These are phyloP conservation scores for Byasa hedistus DNA, from an alignment of 2,888 invertebrate species.

Conservation along the genomic window DNA sequence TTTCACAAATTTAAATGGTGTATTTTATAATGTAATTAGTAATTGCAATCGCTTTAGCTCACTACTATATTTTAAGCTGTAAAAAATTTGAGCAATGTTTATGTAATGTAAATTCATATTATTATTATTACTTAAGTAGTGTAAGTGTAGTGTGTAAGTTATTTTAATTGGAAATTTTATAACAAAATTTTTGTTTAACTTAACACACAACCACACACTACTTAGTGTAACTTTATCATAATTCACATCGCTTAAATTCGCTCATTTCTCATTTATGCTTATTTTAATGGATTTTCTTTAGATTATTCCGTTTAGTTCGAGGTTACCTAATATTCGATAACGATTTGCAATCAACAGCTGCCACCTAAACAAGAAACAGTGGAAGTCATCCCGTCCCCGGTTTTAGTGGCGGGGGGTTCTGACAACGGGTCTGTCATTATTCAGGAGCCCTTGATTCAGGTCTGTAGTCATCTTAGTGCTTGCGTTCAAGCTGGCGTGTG, in stretches of 20 bases:
- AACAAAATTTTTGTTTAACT: too few species aligned
- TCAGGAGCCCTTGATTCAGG: conserved; percentile 68
- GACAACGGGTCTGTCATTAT: conserved; percentile 58
- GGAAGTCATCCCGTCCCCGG: conserved; percentile 53
- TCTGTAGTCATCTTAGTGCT: conserved; percentile 14
- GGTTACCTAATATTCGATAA: conserved; percentile 1
- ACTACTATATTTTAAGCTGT: not conserved
- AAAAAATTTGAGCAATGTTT: not conserved
- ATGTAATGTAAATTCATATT: too few species aligned
- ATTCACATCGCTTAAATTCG: not conserved
- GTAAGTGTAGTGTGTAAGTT: too few species aligned
- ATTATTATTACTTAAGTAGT: too few species aligned
- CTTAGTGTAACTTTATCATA: not conserved
- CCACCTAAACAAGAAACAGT: conserved; percentile 59
- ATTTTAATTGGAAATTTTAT: too few species aligned
- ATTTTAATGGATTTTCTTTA: not conserved
- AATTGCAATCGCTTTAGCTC: not conserved
- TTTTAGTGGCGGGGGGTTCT: conserved; percentile 47
- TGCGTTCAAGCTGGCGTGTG: not conserved
- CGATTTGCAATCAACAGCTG: conserved; percentile 41
- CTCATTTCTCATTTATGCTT: not conserved
- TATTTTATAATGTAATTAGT: not conserved
- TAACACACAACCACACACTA: too few species aligned
- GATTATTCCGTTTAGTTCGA: not conserved
- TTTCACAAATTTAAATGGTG: too few species aligned